Evolutionary conservation across 2,888 invertebrate species (phyloP), one percentile per base, ranked within the genome.

Genomic region (Trichopoda pennipes): DNA sequence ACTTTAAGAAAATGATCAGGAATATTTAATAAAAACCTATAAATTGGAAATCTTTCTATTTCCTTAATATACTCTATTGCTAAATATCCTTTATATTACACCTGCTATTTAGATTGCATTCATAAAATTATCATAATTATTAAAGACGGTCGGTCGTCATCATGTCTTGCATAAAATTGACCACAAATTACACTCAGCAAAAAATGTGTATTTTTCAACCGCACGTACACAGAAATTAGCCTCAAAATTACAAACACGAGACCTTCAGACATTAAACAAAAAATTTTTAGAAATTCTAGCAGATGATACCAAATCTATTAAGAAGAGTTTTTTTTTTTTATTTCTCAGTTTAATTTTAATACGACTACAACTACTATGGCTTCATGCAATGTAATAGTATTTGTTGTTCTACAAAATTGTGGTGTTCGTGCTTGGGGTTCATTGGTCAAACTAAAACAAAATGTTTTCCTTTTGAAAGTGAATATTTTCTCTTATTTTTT

Each of bases 231-330:
- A 61, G 70, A 77, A 42, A 69, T 81, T 49, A 60, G 74, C 81
- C 81, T 47, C 69, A 75, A 64, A 70, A 78, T 60, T 70, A 56
- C 47, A 64, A 78, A 81, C 64, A 66, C 42, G 12, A 69, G 16
- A 55, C 55, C 17, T 21, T 14, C 42, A 58, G 47, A 38, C 38
- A n/a, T n/a, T n/a, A n/a, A n/a, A 38, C 8, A 17, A 55, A 42
- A 19, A 28, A 16, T 10, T 2, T 21, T 28, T n/a, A 16, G 14
- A 63, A 47, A 47, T 49, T 44, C 44, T 17, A n/a, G 23, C 53
- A 51, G 35, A 64, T 64, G 64, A 16, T 51, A 21, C 9, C 64
- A 14, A 35, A 16, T 2, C 19, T 32, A 35, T n/a, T n/a, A 47
- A 53, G 3, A 17, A 61, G 47, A 16, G 6, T 9, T 35, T 51